Conservation (phyloP, 2,797 vertebrate genomes). For the Myripristis jacobus region DNA sequence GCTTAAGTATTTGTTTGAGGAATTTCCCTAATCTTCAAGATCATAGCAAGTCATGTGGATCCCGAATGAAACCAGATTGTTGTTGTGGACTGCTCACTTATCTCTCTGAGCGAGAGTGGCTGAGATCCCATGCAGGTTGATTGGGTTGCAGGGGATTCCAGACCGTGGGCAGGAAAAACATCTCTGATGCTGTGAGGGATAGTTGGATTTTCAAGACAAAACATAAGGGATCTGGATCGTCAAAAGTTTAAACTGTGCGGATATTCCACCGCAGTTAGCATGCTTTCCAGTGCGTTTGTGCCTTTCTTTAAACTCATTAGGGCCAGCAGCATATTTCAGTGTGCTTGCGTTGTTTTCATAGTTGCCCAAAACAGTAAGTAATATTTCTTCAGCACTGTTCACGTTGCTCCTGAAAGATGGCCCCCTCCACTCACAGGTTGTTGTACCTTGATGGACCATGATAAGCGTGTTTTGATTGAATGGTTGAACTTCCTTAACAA, state of each 20-base stretch:
- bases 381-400: not conserved
- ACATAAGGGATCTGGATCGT: slow-evolving; percentile 50
- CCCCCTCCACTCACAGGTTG: not conserved
- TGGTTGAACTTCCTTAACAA: slow-evolving; percentile 56
- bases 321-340: not conserved
- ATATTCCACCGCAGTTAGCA: not conserved
- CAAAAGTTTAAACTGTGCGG: slow-evolving; percentile 10
- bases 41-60: slow-evolving; percentile 57
- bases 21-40: slow-evolving; percentile 59
- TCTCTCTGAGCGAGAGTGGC: slow-evolving; percentile 24
- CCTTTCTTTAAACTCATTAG: not conserved
- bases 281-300: not conserved
- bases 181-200: slow-evolving; percentile 27
- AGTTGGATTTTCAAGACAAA: slow-evolving; percentile 43
- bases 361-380: slow-evolving; percentile 8
- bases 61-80: slow-evolving; percentile 48
- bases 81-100: slow-evolving; percentile 44
- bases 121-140: slow-evolving; percentile 31
- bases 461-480: slow-evolving; percentile 39
- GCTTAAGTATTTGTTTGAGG: slow-evolving; percentile 54
- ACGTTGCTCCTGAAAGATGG: not conserved
- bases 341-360: not conserved
- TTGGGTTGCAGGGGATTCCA: slow-evolving; percentile 29
- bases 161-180: slow-evolving; percentile 21
- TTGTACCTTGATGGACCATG: slow-evolving; percentile 3